Evolutionary conservation across 1,140 invertebrate genomes (phyloP).

Genomic region (Brachionus rubens): DNA sequence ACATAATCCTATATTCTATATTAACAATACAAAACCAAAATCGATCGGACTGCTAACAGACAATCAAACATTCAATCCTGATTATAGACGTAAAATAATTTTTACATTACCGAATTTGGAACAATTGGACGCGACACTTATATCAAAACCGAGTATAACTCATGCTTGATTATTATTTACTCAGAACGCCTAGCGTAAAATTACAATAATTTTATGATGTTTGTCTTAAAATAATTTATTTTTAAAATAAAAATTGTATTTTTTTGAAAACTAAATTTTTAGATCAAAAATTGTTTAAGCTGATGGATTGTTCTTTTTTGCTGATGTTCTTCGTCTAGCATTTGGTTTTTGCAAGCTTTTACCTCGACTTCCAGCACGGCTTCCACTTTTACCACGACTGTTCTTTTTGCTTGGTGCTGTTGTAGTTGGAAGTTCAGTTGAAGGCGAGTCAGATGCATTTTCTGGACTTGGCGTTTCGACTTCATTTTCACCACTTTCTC

Average conservation of each 20-base stretch:
- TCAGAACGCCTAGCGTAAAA: too few relatives aligned
- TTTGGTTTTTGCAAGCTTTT: background rate
- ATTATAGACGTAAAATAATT: constrained; percentile 43
- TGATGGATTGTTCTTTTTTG: background rate
- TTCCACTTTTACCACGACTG: background rate
- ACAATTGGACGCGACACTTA: constrained; percentile 42
- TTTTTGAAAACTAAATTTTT: background rate
- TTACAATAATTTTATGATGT: background rate
- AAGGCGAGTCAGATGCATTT: constrained; percentile 7
- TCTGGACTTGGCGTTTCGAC: background rate
- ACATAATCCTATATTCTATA: constrained; percentile 40
- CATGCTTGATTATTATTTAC: constrained; percentile 21
- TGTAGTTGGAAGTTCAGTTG: background rate
- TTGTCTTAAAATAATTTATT: background rate
- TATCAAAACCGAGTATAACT: constrained; percentile 32
- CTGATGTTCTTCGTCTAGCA: background rate
- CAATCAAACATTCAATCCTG: constrained; percentile 5
- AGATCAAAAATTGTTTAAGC: background rate
- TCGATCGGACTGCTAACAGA: background rate
- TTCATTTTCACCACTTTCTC: background rate
- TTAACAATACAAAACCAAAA: constrained; percentile 20
- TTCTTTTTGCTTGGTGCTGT: background rate
- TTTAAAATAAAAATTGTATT: background rate
- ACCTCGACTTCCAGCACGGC: background rate
- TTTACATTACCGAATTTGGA: constrained; percentile 44